These are phyloP conservation scores for Catharus bicknelli DNA, from an alignment of 2,113 vertebrate genomes.

Conservation along the genomic window DNA sequence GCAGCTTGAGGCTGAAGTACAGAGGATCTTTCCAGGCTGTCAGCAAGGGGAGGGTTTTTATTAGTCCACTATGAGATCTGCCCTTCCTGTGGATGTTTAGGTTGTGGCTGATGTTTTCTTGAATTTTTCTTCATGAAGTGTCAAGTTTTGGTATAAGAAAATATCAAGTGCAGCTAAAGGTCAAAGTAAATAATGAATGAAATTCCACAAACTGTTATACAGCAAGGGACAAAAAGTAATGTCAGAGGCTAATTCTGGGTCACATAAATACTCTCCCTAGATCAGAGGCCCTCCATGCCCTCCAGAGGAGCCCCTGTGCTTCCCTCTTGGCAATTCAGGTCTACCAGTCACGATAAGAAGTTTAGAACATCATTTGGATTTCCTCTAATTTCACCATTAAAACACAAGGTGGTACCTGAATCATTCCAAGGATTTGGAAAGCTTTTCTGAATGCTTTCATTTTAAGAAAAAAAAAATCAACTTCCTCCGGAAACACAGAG, in stretches of 20 bases:
- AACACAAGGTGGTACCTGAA: not conserved
- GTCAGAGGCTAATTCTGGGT: not conserved
- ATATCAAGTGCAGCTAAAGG: not conserved
- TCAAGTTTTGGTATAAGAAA: not conserved
- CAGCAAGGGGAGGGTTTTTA: not conserved
- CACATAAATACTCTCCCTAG: fast-evolving
- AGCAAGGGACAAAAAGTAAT: not conserved
- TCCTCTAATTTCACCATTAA: not conserved
- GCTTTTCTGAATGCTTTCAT: not conserved
- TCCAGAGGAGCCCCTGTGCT: not conserved
- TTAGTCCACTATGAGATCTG: not conserved
- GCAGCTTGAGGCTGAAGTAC: not conserved
- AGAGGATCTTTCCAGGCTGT: not conserved
- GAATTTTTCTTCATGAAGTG: not conserved
- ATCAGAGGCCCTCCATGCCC: not conserved
- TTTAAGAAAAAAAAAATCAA: not conserved
- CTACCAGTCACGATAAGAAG: not conserved
- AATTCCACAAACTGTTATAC: not conserved
- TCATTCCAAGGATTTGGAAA: not conserved
- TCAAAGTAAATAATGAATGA: not conserved
- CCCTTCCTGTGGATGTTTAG: not conserved
- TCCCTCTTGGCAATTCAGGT: fast-evolving
- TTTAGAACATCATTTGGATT: not conserved
- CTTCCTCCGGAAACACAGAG: not conserved
- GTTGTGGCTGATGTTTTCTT: not conserved